Base-by-base conservation (phyloP, 2,888 invertebrate species). In the Sphaerophoria rueppellii region DNA sequence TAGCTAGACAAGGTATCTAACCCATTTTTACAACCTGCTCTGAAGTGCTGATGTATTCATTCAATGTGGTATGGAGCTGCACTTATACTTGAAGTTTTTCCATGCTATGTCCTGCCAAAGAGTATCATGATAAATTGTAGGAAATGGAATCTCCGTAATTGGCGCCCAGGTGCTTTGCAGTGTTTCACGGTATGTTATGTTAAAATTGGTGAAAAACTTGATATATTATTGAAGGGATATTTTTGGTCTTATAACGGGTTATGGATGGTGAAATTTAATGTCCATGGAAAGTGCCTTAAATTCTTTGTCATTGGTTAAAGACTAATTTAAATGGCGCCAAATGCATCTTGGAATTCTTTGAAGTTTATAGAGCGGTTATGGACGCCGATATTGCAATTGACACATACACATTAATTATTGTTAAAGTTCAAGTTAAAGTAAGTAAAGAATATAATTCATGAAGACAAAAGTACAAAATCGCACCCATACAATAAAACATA, bases 141-240 rank as follows among this genome's bases (percentile, higher is more conserved):
- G 60, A 61, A 48, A 43, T 70, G 46, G 54, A 40, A 65, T 71
- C 57, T 24, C 71, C 52, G 72, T 60, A 72, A 61, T 60, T 69
- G 77, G 69, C 6, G 69, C 57, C 57, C 76, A 83, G 83, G 83
- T 83, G 83, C 52, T 79, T 67, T 63, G 67, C 24, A 71, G 67
- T 43, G 12, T 46, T 46, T 48, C 48, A 71, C 37, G 82, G 34
- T 69, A 50, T 32, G 65, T 48, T 67, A 48, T 67, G 60, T n/a
- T 52, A 58, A 60, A 58, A 14, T 6, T 34, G 4, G 32, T 9
- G 35, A 48, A 55, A 67, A 37, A 12, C 60, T 60, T 11, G 7
- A 43, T 43, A 43, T 43, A 6, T 7, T 9, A 0, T 43, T 43
- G 6, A 11, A 11, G 43, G 9, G 6, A 12, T 4, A 43, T 43